Conservation (phyloP, 1,140 invertebrate genomes). For the Sitobion miscanthi region DNA sequence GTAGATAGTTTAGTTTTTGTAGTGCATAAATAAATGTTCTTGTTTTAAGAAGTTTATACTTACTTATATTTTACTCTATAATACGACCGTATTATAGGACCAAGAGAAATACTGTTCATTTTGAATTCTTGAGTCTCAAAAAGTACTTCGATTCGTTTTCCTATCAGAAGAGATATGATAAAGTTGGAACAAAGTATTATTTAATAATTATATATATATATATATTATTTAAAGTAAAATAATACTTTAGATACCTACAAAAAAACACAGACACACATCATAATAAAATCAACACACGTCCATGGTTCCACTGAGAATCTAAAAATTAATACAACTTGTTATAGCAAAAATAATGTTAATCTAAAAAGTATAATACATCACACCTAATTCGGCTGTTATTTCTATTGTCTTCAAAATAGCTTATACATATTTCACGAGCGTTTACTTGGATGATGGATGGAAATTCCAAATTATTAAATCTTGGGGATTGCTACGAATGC, state of each 20-base stretch:
- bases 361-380: not conserved
- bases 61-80: too few relatives aligned
- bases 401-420: constrained; percentile 10
- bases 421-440: not conserved
- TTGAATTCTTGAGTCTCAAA: not conserved
- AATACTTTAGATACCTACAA: too few relatives aligned
- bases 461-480: not conserved
- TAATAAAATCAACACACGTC: too few relatives aligned
- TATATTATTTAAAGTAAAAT: too few relatives aligned
- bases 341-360: not conserved
- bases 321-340: not conserved
- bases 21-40: too few relatives aligned
- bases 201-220: too few relatives aligned
- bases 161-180: too few relatives aligned
- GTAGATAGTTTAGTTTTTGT: too few relatives aligned
- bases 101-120: not conserved
- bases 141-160: too few relatives aligned
- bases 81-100: not conserved
- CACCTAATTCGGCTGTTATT: not conserved
- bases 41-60: too few relatives aligned
- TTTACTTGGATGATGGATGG: constrained; percentile 2
- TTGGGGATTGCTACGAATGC: not conserved
- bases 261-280: too few relatives aligned
- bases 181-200: too few relatives aligned
- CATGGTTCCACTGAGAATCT: not conserved